Percentiles rank a stretch among this genome's conserved stretches.
Conservation (phyloP, 2,888 invertebrate genomes). For the Gandaritis pyraliata region DNA sequence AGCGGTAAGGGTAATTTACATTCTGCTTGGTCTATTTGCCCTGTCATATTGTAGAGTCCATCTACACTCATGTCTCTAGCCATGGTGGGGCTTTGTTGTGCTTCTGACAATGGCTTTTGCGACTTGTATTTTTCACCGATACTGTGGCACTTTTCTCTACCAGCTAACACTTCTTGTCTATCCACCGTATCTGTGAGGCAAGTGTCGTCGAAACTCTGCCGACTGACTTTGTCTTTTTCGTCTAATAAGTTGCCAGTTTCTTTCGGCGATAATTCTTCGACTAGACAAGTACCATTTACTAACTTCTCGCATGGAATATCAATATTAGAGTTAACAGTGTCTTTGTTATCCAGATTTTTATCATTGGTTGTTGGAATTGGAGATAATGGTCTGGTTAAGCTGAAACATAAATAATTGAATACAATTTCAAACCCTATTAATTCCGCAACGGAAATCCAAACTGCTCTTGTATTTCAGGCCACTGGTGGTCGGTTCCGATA, state of each 20-base stretch:
- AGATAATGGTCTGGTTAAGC: slow-evolving; percentile 73
- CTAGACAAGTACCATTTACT: slow-evolving; percentile 61
- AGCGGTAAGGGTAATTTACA: slow-evolving; percentile 95
- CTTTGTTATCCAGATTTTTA: slow-evolving; percentile 47
- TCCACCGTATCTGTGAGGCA: slow-evolving; percentile 68
- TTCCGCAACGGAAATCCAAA: no score
- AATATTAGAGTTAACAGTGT: slow-evolving; percentile 48
- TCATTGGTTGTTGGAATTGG: slow-evolving; percentile 59
- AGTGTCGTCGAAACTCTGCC: slow-evolving; percentile 76
- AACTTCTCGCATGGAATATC: slow-evolving; percentile 57
- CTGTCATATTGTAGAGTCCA: slow-evolving; percentile 86
- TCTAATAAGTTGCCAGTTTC: slow-evolving; percentile 73
- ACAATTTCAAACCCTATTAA: no score
- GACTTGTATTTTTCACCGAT: slow-evolving; percentile 79
- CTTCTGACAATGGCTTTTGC: slow-evolving; percentile 67
- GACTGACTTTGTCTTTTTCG: slow-evolving; percentile 74
- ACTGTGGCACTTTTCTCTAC: slow-evolving; percentile 79
- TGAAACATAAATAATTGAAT: slow-evolving; percentile 47
- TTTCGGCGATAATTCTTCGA: slow-evolving; percentile 72
- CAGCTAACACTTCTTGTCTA: slow-evolving; percentile 62
- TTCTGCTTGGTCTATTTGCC: slow-evolving; percentile 87
- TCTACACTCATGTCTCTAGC: slow-evolving; percentile 88
- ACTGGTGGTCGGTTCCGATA: no score
- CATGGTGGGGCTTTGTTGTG: slow-evolving; percentile 83
- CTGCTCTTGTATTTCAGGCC: no score